phyloP scores from a whole-genome alignment of 1,140 invertebrate genomes.

The Lamellibrachia luymesi region DNA sequence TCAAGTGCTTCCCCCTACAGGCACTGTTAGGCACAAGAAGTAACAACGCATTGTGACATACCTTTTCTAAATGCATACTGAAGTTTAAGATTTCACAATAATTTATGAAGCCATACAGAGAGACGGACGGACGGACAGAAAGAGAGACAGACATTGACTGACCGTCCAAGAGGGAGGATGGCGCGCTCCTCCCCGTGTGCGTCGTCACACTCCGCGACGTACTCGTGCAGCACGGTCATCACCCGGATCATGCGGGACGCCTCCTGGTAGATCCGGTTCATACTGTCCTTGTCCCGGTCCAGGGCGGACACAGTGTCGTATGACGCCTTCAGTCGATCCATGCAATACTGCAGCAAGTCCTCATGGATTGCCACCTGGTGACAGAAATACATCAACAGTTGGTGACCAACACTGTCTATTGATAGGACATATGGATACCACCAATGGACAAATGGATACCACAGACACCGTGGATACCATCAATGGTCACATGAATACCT shows the following conservation, averaged over 20 bases:
- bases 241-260: slow-evolving; percentile 90
- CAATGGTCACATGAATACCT: no score
- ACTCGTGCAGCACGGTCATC: slow-evolving; percentile 91
- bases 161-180: slow-evolving; percentile 83
- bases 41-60: no score
- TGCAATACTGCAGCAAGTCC: slow-evolving; percentile 84
- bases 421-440: background rate
- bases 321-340: slow-evolving; percentile 81
- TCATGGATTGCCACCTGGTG: slow-evolving; percentile 75
- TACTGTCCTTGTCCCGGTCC: slow-evolving; percentile 59
- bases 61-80: no score
- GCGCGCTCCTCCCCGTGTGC: slow-evolving; percentile 86
- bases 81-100: no score
- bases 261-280: slow-evolving; percentile 67
- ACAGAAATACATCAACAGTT: background rate
- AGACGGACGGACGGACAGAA: background rate
- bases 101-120: background rate
- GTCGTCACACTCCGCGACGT: slow-evolving; percentile 92
- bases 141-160: slow-evolving; percentile 23
- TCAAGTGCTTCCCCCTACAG: slow-evolving; percentile 85
- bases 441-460: background rate
- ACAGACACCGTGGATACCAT: background rate
- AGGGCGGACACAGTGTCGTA: slow-evolving; percentile 64
- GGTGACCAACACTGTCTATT: background rate
- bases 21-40: slow-evolving; percentile 61